phyloP scores from a whole-genome alignment of 1,140 invertebrate species.

The Heterodera carotae region DNA sequence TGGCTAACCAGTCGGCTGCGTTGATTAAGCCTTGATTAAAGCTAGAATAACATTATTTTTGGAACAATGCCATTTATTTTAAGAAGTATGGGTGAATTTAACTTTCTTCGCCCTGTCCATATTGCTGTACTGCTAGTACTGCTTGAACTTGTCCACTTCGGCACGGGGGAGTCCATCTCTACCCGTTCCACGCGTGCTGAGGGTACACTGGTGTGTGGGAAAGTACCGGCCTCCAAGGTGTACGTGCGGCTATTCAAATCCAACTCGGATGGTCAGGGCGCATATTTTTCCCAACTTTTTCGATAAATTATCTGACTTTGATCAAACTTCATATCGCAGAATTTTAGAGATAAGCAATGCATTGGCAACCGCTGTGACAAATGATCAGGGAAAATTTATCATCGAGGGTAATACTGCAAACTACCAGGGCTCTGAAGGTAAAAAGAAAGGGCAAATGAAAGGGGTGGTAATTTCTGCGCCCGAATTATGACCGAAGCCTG shows the following conservation, averaged over 20 bases:
- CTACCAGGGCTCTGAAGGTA: conserved; percentile 38
- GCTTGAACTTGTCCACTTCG: not conserved
- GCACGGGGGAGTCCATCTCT: conserved; percentile 15
- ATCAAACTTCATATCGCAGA: not conserved
- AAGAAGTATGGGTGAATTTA: not conserved
- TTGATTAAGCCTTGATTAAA: too few relatives aligned
- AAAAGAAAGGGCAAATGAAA: too few relatives aligned
- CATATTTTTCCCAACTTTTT: not conserved
- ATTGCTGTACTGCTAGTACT: not conserved
- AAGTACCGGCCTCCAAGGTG: conserved; percentile 20
- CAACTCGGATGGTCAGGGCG: conserved; percentile 21
- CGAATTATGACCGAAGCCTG: too few relatives aligned
- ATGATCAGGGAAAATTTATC: conserved; percentile 27
- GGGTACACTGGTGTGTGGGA: conserved; percentile 37
- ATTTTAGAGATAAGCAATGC: conserved; percentile 33
- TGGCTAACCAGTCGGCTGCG: too few relatives aligned
- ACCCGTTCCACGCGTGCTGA: conserved; percentile 37
- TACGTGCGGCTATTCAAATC: conserved; percentile 43
- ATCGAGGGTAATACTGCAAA: conserved; percentile 37
- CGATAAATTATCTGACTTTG: not conserved
- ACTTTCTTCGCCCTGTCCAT: not conserved
- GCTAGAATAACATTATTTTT: too few relatives aligned
- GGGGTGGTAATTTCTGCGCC: not conserved
- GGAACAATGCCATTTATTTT: too few relatives aligned
- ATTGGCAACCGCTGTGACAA: conserved; percentile 36